Base-by-base conservation (phyloP, 2,888 invertebrate species). In the Trissoscelio sp. region DNA sequence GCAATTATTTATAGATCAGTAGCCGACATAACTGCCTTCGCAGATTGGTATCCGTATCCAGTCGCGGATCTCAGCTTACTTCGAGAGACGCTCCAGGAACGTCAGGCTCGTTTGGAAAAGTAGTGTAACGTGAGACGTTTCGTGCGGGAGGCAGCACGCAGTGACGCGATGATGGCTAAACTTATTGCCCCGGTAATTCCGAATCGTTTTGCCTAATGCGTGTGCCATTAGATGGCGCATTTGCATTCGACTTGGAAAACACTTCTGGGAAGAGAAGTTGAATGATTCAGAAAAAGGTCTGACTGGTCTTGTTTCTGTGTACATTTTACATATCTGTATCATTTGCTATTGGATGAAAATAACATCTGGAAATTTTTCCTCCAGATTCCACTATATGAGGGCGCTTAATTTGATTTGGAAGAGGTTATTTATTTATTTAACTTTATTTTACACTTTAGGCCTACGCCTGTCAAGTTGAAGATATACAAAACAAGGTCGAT, bases 1-100 rank as follows among this genome's bases (percentile, higher is more conserved):
- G 67, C 53, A 67, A 67, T 75, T 75, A 67, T 75, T 75, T 75
- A 67, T 67, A 67, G 67, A 67, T 58, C 75, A 51, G 75, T 67
- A 75, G 75, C 67, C 60, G 67, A 51, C 51, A 67, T 67, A 67
- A 64, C 67, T 75, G 66, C 66, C 48, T 44, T 44, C 42, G 66
- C 39, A 42, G 64, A 74, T 74, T 66, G 74, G 64, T 74, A 74
- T 74, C 73, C 55, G 55, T 55, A 55, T 64, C 64, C 46, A 73
- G 34, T 55, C 74, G 44, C 57, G 64, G 53, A 74, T n/a, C n/a
- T 74, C 73, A 37, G n/a, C 64, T 74, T 74, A 74, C 73, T 57
- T 46, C 31, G 64, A 16, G 20, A 51, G 72, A 39, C 12, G 64
- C 24, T 34, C 42, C n/a, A 4, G 22, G 14, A 66, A 24, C 42